phyloP scores from a whole-genome alignment of 1,140 invertebrate genomes.

The Drosophila sucinea region DNA sequence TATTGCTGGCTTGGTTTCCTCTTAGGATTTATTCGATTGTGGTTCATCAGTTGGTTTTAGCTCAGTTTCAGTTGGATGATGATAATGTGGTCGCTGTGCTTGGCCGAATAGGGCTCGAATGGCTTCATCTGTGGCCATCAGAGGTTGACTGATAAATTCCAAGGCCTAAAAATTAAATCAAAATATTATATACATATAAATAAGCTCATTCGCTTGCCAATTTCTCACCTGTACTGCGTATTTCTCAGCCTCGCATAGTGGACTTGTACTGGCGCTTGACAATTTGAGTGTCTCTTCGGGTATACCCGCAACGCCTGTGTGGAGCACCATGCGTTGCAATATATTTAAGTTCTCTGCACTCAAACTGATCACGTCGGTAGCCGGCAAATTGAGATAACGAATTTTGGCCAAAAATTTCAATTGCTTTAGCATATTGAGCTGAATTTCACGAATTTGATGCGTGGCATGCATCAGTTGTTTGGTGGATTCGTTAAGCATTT shows the following conservation, averaged over 20 bases:
- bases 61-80: slow-evolving; percentile 9
- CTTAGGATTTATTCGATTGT: slow-evolving; percentile 17
- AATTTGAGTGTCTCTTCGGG: slow-evolving; percentile 68
- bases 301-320: slow-evolving; percentile 79
- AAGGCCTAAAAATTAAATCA: slow-evolving; percentile 51
- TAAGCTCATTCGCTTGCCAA: neutral
- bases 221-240: slow-evolving; percentile 73
- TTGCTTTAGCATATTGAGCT: slow-evolving; percentile 88
- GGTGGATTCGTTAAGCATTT: slow-evolving; percentile 89
- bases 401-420: slow-evolving; percentile 83
- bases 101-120: slow-evolving; percentile 78
- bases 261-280: slow-evolving; percentile 63
- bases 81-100: slow-evolving; percentile 63
- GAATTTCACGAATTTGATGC: slow-evolving; percentile 87
- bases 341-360: slow-evolving; percentile 80
- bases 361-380: slow-evolving; percentile 83
- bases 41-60: slow-evolving; percentile 5
- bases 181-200: neutral
- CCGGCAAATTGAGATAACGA: slow-evolving; percentile 73
- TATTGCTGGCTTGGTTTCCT: slow-evolving; percentile 29
- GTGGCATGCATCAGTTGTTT: slow-evolving; percentile 90
- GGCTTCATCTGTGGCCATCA: slow-evolving; percentile 81
- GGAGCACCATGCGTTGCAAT: slow-evolving; percentile 72
- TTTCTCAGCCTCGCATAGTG: slow-evolving; percentile 80
- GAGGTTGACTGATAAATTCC: slow-evolving; percentile 74